A percentile compares a stretch with the other conserved stretches of the same genome.
Evolutionary conservation across 2,113 vertebrate species (phyloP).

Genomic region (Dasyurus viverrinus): DNA sequence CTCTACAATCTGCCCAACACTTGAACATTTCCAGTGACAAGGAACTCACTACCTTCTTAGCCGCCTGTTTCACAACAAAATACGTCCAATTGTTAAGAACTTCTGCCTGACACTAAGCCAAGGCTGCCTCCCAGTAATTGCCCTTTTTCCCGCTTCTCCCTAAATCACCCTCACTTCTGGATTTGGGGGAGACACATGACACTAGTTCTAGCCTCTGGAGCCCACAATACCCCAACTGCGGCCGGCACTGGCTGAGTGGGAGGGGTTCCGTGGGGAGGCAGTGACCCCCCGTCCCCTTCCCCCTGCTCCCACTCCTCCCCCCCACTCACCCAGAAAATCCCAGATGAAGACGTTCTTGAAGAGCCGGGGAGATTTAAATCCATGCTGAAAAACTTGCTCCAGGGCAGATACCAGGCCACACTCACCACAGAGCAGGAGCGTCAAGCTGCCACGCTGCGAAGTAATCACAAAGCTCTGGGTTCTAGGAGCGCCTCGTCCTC

Average conservation of each 20-base stretch:
- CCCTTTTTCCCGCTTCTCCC: not conserved
- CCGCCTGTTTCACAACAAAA: not conserved
- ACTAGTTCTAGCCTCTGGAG: too few species aligned
- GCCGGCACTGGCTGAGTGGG: not conserved
- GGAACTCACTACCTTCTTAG: not conserved
- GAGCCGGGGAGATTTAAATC: conserved; percentile 97
- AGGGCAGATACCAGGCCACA: conserved; percentile 96
- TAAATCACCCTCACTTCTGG: not conserved
- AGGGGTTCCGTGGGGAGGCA: not conserved
- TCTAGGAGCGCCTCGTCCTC: not conserved
- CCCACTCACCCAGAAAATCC: conserved; percentile 95
- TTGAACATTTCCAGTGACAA: not conserved
- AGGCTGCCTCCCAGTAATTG: not conserved
- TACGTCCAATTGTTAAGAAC: not conserved
- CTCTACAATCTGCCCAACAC: not conserved
- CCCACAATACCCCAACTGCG: too few species aligned
- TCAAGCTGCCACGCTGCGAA: conserved; percentile 93
- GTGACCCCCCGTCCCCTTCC: not conserved
- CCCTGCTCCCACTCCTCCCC: not conserved
- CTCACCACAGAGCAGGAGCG: conserved; percentile 95
- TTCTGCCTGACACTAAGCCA: not conserved
- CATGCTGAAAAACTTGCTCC: conserved; percentile 98
- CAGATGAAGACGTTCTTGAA: conserved; percentile 99
- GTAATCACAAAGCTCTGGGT: conserved; percentile 39
- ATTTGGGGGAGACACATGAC: not conserved